Conservation (phyloP, 1,140 invertebrate genomes). For the Thereuonema tuberculata region DNA sequence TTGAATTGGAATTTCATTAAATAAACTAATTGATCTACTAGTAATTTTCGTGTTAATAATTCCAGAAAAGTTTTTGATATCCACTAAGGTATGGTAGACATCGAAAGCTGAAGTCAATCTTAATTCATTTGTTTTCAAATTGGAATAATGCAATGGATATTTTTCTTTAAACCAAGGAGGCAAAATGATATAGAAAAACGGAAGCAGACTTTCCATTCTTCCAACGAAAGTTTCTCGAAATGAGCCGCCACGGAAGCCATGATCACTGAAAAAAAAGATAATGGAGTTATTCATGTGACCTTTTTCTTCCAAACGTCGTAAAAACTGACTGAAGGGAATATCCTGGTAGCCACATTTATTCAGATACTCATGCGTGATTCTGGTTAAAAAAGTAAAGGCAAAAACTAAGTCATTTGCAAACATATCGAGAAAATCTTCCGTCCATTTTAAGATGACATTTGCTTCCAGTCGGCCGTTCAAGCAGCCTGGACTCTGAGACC, state of each 20-base stretch:
- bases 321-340: constrained; percentile 25
- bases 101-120: constrained; percentile 69
- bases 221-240: constrained; percentile 28
- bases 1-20: neutral
- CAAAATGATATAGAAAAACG: constrained; percentile 26
- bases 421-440: constrained; percentile 16
- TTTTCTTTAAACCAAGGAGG: constrained; percentile 24
- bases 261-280: constrained; percentile 30
- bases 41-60: neutral
- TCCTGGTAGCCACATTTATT: constrained; percentile 26
- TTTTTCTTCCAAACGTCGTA: constrained; percentile 21
- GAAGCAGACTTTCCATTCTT: constrained; percentile 29
- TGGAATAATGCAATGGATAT: constrained; percentile 22
- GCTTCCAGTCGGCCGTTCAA: neutral
- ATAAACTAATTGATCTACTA: neutral
- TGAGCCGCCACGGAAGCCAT: constrained; percentile 28
- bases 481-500: constrained; percentile 14
- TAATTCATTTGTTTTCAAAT: constrained; percentile 41
- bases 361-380: constrained; percentile 25
- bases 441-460: neutral
- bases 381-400: constrained; percentile 26
- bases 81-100: constrained; percentile 52
- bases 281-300: constrained; percentile 20
- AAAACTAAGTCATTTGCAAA: constrained; percentile 21
- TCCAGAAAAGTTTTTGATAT: constrained; percentile 41